These are phyloP conservation scores for Camarhynchus parvulus DNA, from an alignment of 2,113 vertebrate species.

Conservation along the genomic window DNA sequence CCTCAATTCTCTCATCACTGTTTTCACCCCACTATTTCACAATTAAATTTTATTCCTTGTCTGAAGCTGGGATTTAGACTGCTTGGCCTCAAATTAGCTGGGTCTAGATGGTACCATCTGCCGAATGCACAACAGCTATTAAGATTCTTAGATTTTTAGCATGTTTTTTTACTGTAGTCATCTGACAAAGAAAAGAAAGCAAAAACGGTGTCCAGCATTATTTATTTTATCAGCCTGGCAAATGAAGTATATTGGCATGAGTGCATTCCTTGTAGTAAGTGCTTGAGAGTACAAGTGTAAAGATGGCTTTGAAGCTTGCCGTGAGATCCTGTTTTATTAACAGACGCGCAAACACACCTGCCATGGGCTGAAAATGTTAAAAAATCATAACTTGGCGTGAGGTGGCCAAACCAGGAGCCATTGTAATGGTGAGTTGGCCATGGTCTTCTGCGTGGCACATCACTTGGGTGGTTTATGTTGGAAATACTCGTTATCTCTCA, in stretches of 20 bases:
- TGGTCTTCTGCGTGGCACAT: rapidly evolving
- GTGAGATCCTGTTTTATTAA: constrained; percentile 53
- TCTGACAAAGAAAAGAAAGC: constrained; percentile 56
- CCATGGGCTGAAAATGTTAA: constrained; percentile 29
- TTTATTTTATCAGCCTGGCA: constrained; percentile 59
- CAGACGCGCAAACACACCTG: constrained; percentile 35
- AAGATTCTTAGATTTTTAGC: constrained; percentile 31
- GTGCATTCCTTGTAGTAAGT: constrained; percentile 49
- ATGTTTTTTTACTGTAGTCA: constrained; percentile 46
- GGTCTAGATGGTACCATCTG: constrained; percentile 46
- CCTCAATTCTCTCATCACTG: constrained; percentile 9
- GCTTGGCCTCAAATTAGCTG: constrained; percentile 3
- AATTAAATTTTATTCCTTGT: constrained; percentile 38
- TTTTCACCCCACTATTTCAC: constrained; percentile 25
- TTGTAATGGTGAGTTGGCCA: neutral
- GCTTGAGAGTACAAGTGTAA: constrained; percentile 25
- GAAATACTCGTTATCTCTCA: neutral
- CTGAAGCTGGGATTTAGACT: constrained; percentile 9
- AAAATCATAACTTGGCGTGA: neutral
- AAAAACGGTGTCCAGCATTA: constrained; percentile 50
- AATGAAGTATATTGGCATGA: constrained; percentile 52
- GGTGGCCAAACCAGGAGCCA: neutral
- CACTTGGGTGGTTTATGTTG: neutral
- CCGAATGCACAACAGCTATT: constrained; percentile 37
- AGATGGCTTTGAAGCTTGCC: constrained; percentile 55